Conservation (phyloP, 35 echinoderm and acorn worm genomes). For the Acanthaster planci region DNA sequence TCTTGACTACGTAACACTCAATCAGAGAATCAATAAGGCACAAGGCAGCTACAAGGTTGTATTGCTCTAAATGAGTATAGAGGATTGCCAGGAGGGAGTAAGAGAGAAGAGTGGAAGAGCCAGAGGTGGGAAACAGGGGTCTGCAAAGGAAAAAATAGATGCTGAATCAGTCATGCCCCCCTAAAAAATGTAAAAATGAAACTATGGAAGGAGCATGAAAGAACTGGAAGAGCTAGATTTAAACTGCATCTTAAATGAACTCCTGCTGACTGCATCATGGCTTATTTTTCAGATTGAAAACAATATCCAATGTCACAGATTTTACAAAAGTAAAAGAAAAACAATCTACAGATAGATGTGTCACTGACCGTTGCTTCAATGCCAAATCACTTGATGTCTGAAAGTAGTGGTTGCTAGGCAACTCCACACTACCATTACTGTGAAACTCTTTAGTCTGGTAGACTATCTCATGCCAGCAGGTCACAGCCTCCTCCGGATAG, state of each 20-base stretch:
- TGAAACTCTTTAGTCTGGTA: neutral
- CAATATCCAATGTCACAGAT: no score
- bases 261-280: no score
- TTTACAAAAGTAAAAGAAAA: no score
- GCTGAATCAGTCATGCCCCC: neutral
- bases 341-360: no score
- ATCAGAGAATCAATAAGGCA: conserved; percentile 72
- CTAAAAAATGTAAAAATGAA: neutral
- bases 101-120: neutral
- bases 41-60: conserved; percentile 61
- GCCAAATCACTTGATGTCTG: no score
- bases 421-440: neutral
- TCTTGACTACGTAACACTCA: conserved; percentile 60
- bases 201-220: neutral
- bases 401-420: neutral
- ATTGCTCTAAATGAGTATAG: conserved; percentile 70
- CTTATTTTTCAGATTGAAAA: no score
- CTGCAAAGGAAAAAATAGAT: neutral
- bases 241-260: no score
- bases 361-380: no score
- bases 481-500: conserved; percentile 28
- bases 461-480: conserved; percentile 38
- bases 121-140: conserved; percentile 5
- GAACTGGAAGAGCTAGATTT: no score
- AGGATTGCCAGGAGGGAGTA: conserved; percentile 80